Evolutionary conservation across 1,140 invertebrate species (phyloP).

Genomic region (Aphaenogaster ashmeadi): DNA sequence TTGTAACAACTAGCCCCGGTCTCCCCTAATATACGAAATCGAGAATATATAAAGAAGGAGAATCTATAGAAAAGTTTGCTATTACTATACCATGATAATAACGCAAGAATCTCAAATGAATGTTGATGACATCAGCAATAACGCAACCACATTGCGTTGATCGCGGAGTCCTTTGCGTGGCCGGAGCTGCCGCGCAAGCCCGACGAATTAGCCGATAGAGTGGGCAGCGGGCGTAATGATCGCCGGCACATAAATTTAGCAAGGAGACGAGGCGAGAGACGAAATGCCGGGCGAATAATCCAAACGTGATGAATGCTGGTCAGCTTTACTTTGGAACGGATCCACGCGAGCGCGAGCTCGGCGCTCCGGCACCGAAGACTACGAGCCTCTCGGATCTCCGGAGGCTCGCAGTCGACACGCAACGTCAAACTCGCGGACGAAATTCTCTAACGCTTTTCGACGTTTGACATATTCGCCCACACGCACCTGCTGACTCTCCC

Average conservation of each 20-base stretch:
- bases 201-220: slow-evolving; percentile 74
- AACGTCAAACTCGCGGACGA: slow-evolving; percentile 77
- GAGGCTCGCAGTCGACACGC: slow-evolving; percentile 71
- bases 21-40: background rate
- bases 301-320: slow-evolving; percentile 80
- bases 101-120: background rate
- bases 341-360: slow-evolving; percentile 74
- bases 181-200: slow-evolving; percentile 26
- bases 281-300: slow-evolving; percentile 77
- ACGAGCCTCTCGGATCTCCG: slow-evolving; percentile 47
- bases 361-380: slow-evolving; percentile 50
- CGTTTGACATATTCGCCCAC: slow-evolving; percentile 78
- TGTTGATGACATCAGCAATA: background rate
- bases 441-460: slow-evolving; percentile 79
- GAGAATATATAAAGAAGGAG: background rate
- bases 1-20: too few relatives aligned
- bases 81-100: background rate
- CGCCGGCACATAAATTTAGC: slow-evolving; percentile 78
- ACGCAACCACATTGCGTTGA: background rate
- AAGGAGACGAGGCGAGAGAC: slow-evolving; percentile 72
- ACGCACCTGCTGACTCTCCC: slow-evolving; percentile 70
- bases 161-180: slow-evolving; percentile 11
- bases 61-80: background rate
- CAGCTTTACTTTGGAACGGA: slow-evolving; percentile 80
- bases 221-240: slow-evolving; percentile 74